Conservation (phyloP, 1,140 invertebrate species). For the Ericerus pela region DNA sequence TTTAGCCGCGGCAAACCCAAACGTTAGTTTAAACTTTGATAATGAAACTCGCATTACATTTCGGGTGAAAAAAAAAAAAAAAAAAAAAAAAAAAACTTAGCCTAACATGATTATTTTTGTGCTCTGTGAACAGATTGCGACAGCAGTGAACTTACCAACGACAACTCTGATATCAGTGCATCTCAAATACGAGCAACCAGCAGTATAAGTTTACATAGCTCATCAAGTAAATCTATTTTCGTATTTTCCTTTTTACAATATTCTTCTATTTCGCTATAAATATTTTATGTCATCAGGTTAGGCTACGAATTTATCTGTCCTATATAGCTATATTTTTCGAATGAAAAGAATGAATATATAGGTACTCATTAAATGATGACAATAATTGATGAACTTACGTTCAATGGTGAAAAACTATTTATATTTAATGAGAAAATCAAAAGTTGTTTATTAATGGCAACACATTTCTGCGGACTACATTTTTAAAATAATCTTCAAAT, state of each 20-base stretch:
- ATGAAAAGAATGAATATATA: too few species aligned
- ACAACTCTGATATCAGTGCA: neutral
- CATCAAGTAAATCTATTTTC: conserved; percentile 38
- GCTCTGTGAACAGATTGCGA: neutral
- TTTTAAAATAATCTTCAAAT: too few species aligned
- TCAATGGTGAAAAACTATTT: too few species aligned
- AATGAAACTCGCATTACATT: neutral
- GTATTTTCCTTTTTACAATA: neutral
- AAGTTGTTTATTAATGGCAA: too few species aligned
- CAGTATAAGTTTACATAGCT: conserved; percentile 53
- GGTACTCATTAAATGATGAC: too few species aligned
- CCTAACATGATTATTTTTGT: neutral
- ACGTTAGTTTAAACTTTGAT: conserved; percentile 26
- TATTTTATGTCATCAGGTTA: too few species aligned
- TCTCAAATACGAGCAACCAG: conserved; percentile 41
- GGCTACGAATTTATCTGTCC: too few species aligned
- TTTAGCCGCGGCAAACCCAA: conserved; percentile 48
- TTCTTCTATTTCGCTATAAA: neutral
- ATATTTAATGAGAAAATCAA: too few species aligned
- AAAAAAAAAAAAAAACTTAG: neutral
- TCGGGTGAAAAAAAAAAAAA: neutral
- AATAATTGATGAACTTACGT: too few species aligned
- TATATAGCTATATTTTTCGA: too few species aligned
- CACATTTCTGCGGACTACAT: too few species aligned
- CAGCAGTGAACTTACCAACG: neutral